phyloP scores from a whole-genome alignment of 2,797 vertebrate genomes.

The Graptemys geographica region DNA sequence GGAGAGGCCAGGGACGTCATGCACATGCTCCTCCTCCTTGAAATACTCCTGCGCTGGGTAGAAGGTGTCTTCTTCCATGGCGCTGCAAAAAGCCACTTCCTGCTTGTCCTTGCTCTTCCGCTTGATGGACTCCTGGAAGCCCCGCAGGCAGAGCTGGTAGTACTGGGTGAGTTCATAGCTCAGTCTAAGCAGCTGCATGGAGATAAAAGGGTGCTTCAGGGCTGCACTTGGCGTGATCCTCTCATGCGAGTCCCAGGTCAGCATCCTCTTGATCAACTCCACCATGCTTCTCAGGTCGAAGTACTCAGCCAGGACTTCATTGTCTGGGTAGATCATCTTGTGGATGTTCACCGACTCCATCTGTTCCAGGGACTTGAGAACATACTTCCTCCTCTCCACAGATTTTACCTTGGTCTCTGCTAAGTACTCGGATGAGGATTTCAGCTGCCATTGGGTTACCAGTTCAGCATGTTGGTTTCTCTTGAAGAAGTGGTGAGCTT shows the following conservation, averaged over 20 bases:
- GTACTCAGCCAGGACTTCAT: constrained; percentile 63
- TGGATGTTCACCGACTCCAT: constrained; percentile 55
- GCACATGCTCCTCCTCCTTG: constrained; percentile 36
- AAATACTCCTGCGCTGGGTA: not conserved
- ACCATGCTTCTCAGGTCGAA: constrained; percentile 82
- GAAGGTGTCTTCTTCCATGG: not conserved
- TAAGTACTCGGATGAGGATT: constrained; percentile 62
- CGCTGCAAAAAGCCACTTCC: rapidly evolving
- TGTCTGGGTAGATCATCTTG: not conserved
- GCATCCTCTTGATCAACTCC: constrained; percentile 82
- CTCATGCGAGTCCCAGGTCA: constrained; percentile 78
- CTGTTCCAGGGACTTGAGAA: constrained; percentile 82
- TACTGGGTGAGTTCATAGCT: constrained; percentile 71
- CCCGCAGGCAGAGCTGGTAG: constrained; percentile 69
- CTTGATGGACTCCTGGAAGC: constrained; percentile 59
- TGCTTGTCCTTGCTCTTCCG: rapidly evolving
- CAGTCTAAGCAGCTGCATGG: constrained; percentile 73
- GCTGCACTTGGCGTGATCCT: constrained; percentile 78
- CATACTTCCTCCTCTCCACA: constrained; percentile 70
- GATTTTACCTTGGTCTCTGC: constrained; percentile 61
- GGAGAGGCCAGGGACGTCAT: rapidly evolving
- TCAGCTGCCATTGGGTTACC: constrained; percentile 78
- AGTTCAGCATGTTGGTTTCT: constrained; percentile 9
- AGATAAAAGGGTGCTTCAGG: constrained; percentile 81
- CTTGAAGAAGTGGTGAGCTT: constrained; percentile 79